phyloP scores from a whole-genome alignment of 2,888 invertebrate species.

The Malacosoma neustria region DNA sequence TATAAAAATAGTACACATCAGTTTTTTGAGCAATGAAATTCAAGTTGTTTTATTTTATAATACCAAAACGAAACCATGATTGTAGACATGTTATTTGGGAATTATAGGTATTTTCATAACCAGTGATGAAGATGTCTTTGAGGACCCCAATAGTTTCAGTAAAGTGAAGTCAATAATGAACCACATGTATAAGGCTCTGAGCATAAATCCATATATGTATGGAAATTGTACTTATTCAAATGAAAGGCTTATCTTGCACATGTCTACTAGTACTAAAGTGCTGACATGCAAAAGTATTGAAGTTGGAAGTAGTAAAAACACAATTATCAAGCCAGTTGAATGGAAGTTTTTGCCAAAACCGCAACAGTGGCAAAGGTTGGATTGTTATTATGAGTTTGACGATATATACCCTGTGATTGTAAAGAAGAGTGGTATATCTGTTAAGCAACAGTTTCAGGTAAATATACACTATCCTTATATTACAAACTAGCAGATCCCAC shows the following conservation, averaged over 20 bases:
- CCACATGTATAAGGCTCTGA: slow-evolving; percentile 72
- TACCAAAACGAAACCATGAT: no score
- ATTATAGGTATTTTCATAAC: slow-evolving; percentile 82
- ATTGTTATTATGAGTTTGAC: slow-evolving; percentile 85
- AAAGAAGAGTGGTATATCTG: slow-evolving; percentile 75
- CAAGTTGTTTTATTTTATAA: no score
- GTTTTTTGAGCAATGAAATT: no score
- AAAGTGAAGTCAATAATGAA: slow-evolving; percentile 76
- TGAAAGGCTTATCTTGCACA: slow-evolving; percentile 80
- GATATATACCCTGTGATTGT: slow-evolving; percentile 81
- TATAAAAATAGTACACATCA: no score
- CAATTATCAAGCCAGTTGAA: slow-evolving; percentile 79
- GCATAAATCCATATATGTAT: slow-evolving; percentile 73
- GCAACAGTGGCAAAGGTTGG: slow-evolving; percentile 84
- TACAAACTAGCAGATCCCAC: background rate
- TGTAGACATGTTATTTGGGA: no score
- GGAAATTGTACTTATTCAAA: slow-evolving; percentile 67
- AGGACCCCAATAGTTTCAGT: slow-evolving; percentile 66
- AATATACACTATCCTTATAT: slow-evolving; percentile 2
- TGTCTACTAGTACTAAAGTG: slow-evolving; percentile 65
- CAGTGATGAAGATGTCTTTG: slow-evolving; percentile 78
- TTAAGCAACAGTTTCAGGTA: slow-evolving; percentile 82
- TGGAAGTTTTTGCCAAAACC: slow-evolving; percentile 83
- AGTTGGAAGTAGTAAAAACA: slow-evolving; percentile 51
- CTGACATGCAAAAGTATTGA: slow-evolving; percentile 80